Base-by-base conservation (phyloP, 2,113 vertebrate species). In the Prunella fulvescens region DNA sequence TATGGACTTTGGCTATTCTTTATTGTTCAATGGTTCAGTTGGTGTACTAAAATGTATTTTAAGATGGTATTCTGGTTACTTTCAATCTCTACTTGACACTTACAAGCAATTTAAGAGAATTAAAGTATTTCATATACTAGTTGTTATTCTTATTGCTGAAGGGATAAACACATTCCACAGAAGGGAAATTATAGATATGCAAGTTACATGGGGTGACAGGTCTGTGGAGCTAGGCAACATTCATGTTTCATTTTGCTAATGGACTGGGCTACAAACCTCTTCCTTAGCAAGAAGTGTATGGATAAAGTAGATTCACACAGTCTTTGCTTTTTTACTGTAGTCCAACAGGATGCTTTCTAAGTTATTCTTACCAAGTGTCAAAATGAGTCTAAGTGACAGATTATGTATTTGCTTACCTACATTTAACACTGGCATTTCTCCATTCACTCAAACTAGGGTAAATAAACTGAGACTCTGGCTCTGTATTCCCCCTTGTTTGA, bases 391-490 rank as follows among this genome's bases (percentile, higher is more conserved):
- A 95, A 92, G 90, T 94, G 88, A 94, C 93, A 96, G 88, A 96
- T 90, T 92, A 93, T 93, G 85, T 90, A 86, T 95, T 96, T 96
- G 92, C 95, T 94, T 97, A 96, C 94, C 79, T 96, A 95, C 82
- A 93, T 94, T 95, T 93, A 88, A 96, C 90, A 88, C 67, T 96
- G 93, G 94, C 94, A 93, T 64, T 53, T 81, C 90, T 96, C 93
- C 93, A 96, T 79, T 81, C 93, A 78, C 56, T 94, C 76, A 86
- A 82, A 90, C 67, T 88, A 66, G 74, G 76, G 88, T 96, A 95
- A 97, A 96, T 95, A 97, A 91, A 96, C 95, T 90, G 79, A 96
- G 90, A 57, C 47, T 95, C 90, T 96, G 95, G 93, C 95, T 90
- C 45, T 0, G 0, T 29, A 81, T 84, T 93, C 80, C 65, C 81